These are phyloP conservation scores for Anarsia innoxiella DNA, from an alignment of 2,888 invertebrate genomes.

Conservation along the genomic window DNA sequence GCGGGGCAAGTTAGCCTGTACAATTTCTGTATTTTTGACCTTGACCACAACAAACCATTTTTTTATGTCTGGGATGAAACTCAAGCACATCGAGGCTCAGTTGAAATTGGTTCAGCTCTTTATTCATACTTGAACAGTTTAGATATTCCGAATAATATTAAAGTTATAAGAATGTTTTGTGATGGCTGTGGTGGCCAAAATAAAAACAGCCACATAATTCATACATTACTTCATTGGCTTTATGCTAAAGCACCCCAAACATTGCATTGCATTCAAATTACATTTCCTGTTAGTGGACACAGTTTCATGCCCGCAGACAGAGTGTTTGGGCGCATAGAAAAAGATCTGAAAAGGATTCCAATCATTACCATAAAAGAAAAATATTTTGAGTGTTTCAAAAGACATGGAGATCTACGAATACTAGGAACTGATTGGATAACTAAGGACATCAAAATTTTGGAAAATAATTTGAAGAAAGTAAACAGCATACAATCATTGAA, in stretches of 20 bases:
- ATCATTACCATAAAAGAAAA: conserved; percentile 12
- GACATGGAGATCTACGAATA: conserved; percentile 1
- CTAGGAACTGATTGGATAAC: background rate
- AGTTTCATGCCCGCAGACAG: conserved; percentile 9
- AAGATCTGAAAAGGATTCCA: conserved; percentile 15
- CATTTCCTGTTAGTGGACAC: conserved; percentile 7
- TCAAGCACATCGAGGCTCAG: conserved; percentile 5
- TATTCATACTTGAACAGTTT: background rate
- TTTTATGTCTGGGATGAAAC: conserved; percentile 10
- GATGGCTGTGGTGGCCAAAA: conserved; percentile 11
- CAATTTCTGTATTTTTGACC: conserved; percentile 5
- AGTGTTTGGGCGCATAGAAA: conserved; percentile 12
- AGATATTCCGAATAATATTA: background rate
- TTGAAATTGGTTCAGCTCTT: conserved; percentile 7
- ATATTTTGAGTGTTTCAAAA: conserved; percentile 6
- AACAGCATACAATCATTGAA: background rate
- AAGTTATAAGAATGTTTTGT: conserved; percentile 8
- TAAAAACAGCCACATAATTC: conserved; percentile 7
- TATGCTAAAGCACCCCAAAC: no score
- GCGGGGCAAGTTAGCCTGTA: conserved; percentile 8
- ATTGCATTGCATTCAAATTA: no score
- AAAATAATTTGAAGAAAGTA: background rate
- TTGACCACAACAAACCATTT: background rate
- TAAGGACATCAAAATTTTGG: background rate
- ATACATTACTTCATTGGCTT: conserved; percentile 1